phyloP scores from a whole-genome alignment of 2,888 invertebrate species.

The Tipula helvola region DNA sequence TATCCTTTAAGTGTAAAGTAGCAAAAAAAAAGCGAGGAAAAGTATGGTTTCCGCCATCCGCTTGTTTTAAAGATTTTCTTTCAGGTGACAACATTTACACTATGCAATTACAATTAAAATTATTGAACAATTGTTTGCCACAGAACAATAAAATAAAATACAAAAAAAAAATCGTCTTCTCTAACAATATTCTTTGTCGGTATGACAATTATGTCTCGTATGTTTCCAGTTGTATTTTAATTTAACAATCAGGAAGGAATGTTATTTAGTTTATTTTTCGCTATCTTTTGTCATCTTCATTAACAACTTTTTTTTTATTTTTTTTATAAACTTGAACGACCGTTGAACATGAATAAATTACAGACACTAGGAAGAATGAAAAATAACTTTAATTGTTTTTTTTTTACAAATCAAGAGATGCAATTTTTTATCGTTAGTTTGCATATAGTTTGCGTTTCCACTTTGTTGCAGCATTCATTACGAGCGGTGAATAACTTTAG shows the following conservation, averaged over 20 bases:
- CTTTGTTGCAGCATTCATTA: too few relatives aligned
- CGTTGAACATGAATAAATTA: not conserved
- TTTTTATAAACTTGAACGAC: not conserved
- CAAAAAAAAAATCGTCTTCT: not conserved
- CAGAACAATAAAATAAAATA: not conserved
- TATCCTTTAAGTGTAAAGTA: not conserved
- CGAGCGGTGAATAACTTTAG: too few relatives aligned
- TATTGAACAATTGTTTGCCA: not conserved
- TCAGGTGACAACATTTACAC: not conserved
- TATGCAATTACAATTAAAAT: not conserved
- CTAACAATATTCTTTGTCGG: not conserved
- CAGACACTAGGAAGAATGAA: not conserved
- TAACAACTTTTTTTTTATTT: not conserved
- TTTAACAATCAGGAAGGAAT: not conserved
- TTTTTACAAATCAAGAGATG: not conserved
- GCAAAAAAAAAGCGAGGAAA: not conserved
- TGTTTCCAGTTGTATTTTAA: not conserved
- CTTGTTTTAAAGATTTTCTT: not conserved
- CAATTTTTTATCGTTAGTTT: not conserved
- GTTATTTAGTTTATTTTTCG: not conserved
- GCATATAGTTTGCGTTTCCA: too few relatives aligned
- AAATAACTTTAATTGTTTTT: not conserved
- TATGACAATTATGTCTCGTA: not conserved
- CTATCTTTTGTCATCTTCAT: not conserved
- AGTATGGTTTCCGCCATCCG: not conserved